Base-by-base conservation (phyloP, 2,888 invertebrate species). In the Orthosia incerta region DNA sequence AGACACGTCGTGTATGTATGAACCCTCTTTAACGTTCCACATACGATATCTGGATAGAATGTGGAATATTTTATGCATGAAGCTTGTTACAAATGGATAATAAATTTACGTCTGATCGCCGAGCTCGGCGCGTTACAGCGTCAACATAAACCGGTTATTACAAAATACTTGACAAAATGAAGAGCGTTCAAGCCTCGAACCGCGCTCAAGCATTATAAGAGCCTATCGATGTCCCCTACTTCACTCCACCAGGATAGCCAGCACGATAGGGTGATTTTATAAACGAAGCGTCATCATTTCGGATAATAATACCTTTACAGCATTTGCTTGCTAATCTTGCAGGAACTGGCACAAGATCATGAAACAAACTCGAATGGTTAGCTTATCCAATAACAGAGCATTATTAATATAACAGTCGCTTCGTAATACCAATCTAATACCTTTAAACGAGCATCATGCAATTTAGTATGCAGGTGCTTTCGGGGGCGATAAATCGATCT, bases 81-180 rank as follows among this genome's bases (percentile, higher is more conserved):
- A 69, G 57, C 63, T 67, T 68, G 70, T 74, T 78, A 70, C 65
- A 78, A 74, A 63, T 71, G 60, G 62, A 71, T 71, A 77, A 74
- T 73, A 76, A 74, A 79, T 79, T 76, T 15, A 71, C 72, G 23
- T 71, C 57, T 45, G n/a, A 65, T 68, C 56, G 62, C 63, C 57
- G 65, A 46, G 74, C 66, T 71, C 26, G 39, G 55, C 26, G 26
- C 56, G 62, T 23, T 65, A 64, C 67, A 67, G 61, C 79, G 77
- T 77, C 63, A 68, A 70, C 64, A 70, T 74, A 64, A 79, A 77
- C 82, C 75, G 79, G 73, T 83, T 85, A 83, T 72, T 74, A 79
- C 63, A 81, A 76, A 81, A 85, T 71, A 73, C 76, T 75, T 83
- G 66, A 71, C 61, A 66, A 74, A 65, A 64, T 75, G 73, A 83